Percentiles rank a stretch among this genome's conserved stretches.
Evolutionary conservation across 2,797 vertebrate genomes (phyloP).

Genomic region (Ataeniobius toweri): DNA sequence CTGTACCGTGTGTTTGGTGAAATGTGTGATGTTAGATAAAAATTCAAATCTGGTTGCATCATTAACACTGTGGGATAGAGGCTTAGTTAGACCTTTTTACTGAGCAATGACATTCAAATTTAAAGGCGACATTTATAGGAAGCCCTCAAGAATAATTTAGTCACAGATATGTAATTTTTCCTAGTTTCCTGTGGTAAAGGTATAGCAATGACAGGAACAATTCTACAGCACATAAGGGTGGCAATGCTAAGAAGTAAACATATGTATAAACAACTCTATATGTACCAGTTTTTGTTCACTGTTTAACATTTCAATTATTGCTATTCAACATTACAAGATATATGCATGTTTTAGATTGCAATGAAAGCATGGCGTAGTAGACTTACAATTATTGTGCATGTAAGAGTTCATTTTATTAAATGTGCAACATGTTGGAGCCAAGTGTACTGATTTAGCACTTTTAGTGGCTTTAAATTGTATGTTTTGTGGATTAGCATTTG

Average conservation of each 20-base stretch:
- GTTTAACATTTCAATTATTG: background rate
- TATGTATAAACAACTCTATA: background rate
- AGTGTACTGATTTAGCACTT: too few relatives aligned
- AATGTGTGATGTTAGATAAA: conserved; percentile 52
- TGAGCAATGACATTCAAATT: background rate
- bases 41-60: conserved; percentile 37
- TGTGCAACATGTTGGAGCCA: background rate
- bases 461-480: background rate
- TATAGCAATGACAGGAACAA: background rate
- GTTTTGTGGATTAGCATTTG: background rate
- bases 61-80: conserved; percentile 24
- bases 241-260: background rate
- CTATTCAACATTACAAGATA: background rate
- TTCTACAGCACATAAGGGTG: background rate
- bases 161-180: background rate
- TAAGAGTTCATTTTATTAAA: background rate
- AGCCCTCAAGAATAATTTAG: background rate
- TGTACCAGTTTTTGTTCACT: background rate
- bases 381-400: too few relatives aligned
- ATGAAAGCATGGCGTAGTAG: background rate
- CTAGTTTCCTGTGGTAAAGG: background rate
- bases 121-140: background rate
- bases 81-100: conserved; percentile 16
- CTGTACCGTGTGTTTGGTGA: conserved; percentile 31
- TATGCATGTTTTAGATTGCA: background rate